Evolutionary conservation across 2,113 vertebrate species (phyloP), one percentile per base, ranked within the genome.

Genomic region (Ariopsis seemanni): DNA sequence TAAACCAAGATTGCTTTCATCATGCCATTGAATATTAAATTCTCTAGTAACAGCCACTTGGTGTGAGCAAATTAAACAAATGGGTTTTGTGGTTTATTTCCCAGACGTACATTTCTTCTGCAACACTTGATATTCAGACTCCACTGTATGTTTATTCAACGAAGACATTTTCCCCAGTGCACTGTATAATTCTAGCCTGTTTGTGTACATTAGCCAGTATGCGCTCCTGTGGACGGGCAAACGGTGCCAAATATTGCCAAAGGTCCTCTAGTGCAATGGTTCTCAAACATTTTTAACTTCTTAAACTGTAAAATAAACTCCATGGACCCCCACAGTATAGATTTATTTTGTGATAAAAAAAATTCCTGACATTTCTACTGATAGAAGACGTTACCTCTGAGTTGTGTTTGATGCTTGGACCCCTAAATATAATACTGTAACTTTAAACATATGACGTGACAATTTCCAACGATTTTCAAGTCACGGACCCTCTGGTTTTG

Each of bases 11-110:
- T 8, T 42, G 69, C 17, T 72, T 72, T 42, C 42, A 72, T 71
- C 69, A 34, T 17, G 67, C 27, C n/a, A 15, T 69, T 27, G 65
- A 69, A 30, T 69, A 30, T 67, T 12, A 42, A 18, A 25, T 22
- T 22, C 2, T 75, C 25, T 75, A 9, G 20, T 8, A 7, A 75
- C 72, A 25, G 34, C 71, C 34, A 50, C 34, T 4, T 25, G 8
- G 42, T 48, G 42, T 42, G 20, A 75, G 71, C 72, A 22, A 75
- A 75, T 75, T 48, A 22, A 75, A 75, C 42, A 75, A 48, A 50
- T 75, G 72, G 72, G 42, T 75, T 55, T 75, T 50, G 42, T 48
- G 72, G 42, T 50, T 75, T 75, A 75, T 75, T 75, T 75, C 72
- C 72, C 72, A 75, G 42, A 75, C 50, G 42, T 72, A 50, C 42